Base-by-base conservation (phyloP, 2,888 invertebrate species). In the Subacronicta megacephala region DNA sequence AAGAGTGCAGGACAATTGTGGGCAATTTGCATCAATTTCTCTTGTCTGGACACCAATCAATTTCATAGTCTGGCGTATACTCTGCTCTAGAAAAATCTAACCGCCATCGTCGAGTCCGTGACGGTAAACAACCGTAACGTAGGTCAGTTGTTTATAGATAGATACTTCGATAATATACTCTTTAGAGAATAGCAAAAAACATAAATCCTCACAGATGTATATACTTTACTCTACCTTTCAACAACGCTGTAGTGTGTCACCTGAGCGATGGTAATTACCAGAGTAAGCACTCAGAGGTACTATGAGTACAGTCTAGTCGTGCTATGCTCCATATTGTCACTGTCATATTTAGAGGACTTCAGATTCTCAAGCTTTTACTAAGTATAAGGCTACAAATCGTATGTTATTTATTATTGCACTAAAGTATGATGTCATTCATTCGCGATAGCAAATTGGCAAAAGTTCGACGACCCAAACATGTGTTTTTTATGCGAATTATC, bases 21-120 rank as follows among this genome's bases (percentile, higher is more conserved):
- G 18, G 62, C 63, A 76, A 74, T 75, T 73, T 17, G 41, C 51
- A 58, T 73, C 62, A 67, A 74, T 71, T 74, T 77, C 68, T 68
- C 45, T 59, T 16, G 75, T 62, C 74, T 59, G 54, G 57, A 15
- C 63, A 17, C 46, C 65, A 74, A 75, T 71, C 64, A 75, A 71
- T 65, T 62, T 68, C 72, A 59, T 56, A 62, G 69, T 53, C 68
- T 49, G 37, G 16, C 17, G 41, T 49, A 17, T 62, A 44, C 33
- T 55, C 40, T 51, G 55, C 46, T 68, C 65, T 44, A 55, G 55
- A 68, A 41, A 46, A 50, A 50, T 57, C 26, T 41, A 18, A 51
- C 51, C 29, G 37, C 16, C 38, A 12, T 15, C 41, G 33, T 41
- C 26, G 47, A 41, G 43, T n/a, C 18, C 36, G 7, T 17, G 13